A percentile compares a stretch with the other conserved stretches of the same genome.
phyloP scores from a whole-genome alignment of 2,797 vertebrate genomes.

The Eremophila alpestris region DNA sequence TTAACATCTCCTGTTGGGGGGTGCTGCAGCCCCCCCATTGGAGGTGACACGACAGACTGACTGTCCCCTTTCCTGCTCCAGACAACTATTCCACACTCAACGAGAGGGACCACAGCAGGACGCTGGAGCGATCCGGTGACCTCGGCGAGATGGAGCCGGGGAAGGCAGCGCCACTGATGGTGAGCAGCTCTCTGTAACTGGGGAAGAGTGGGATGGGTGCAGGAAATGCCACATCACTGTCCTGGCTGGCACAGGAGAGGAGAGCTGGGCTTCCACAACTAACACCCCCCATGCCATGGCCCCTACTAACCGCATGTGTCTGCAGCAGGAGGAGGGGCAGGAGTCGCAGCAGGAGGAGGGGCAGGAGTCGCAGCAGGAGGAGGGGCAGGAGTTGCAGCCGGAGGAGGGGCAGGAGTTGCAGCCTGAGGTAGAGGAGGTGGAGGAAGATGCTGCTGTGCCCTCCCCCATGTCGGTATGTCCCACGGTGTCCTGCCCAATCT shows the following conservation, averaged over 20 bases:
- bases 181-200: conserved; percentile 57
- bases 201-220: not conserved
- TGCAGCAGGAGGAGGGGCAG: conserved; percentile 73
- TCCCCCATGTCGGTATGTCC: conserved; percentile 68
- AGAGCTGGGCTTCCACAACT: not conserved
- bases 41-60: not conserved
- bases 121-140: conserved; percentile 88
- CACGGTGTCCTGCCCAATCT: conserved; percentile 47
- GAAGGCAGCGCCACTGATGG: conserved; percentile 81
- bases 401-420: conserved; percentile 71
- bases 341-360: conserved; percentile 58
- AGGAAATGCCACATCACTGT: not conserved
- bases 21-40: not conserved
- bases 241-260: not conserved
- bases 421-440: conserved; percentile 70
- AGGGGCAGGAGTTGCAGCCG: conserved; percentile 15
- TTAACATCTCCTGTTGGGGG: accelerated
- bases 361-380: conserved; percentile 42
- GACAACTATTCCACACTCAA: conserved; percentile 89
- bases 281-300: not conserved
- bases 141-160: conserved; percentile 83
- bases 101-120: conserved; percentile 89
- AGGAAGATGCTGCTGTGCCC: conserved; percentile 66
- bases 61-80: conserved; percentile 1
- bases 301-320: conserved; percentile 74